Evolutionary conservation across 2,113 vertebrate genomes (phyloP).

Genomic region (Caloenas nicobarica): DNA sequence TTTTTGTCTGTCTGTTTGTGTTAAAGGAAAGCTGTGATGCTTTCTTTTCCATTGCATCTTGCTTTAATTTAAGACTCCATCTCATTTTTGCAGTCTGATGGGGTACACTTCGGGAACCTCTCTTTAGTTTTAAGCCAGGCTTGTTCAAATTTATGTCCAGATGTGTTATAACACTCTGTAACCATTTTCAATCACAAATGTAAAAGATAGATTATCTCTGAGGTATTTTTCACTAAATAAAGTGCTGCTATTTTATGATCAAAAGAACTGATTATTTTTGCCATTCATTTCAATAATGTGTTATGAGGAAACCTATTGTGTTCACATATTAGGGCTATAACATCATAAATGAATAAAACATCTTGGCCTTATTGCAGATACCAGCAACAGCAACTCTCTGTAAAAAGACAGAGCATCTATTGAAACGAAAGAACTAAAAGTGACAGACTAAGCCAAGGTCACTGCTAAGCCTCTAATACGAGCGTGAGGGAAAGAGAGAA

Average conservation of each 20-base stretch:
- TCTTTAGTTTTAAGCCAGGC: neutral
- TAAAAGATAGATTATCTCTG: neutral
- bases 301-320: neutral
- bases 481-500: neutral
- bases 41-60: neutral
- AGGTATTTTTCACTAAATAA: neutral
- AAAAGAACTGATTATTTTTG: neutral
- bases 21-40: neutral
- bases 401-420: constrained; percentile 9
- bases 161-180: neutral
- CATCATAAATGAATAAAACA: constrained; percentile 52
- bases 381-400: constrained; percentile 16
- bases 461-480: neutral
- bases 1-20: no score
- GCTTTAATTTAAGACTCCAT: neutral
- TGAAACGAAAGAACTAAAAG: neutral
- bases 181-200: neutral
- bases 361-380: constrained; percentile 1
- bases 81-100: neutral
- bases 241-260: neutral
- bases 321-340: neutral
- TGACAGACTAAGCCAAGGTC: neutral
- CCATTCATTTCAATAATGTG: neutral
- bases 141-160: neutral
- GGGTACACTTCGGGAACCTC: neutral